Evolutionary conservation across 2,888 invertebrate genomes (phyloP).

Genomic region (Sinodicranocentrus sp.): DNA sequence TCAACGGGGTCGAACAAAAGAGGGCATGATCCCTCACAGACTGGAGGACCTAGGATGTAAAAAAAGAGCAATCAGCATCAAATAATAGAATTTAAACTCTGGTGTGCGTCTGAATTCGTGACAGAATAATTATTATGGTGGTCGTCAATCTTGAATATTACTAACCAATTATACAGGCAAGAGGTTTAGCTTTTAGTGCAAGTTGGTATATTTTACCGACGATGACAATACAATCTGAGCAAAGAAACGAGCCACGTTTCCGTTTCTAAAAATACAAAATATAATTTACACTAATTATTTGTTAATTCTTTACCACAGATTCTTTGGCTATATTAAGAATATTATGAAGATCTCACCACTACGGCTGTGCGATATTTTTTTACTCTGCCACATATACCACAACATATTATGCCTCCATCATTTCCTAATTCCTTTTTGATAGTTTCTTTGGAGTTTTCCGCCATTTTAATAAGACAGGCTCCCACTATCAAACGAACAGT

Average conservation of each 20-base stretch:
- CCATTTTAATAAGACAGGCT: conserved; percentile 36
- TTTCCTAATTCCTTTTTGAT: neutral
- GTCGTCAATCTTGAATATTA: neutral
- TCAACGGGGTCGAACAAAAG: conserved; percentile 26
- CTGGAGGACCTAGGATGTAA: conserved; percentile 40
- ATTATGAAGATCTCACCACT: no score
- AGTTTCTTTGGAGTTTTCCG: conserved; percentile 16
- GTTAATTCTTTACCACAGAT: no score
- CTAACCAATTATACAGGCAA: conserved; percentile 42
- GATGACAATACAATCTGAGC: conserved; percentile 51
- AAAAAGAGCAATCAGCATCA: neutral
- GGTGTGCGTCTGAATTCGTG: neutral
- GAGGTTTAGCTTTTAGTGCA: conserved; percentile 46
- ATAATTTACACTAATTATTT: no score
- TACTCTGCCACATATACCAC: conserved; percentile 57
- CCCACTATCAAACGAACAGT: no score
- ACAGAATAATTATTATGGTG: neutral
- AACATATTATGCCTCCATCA: conserved; percentile 42
- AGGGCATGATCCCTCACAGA: conserved; percentile 49
- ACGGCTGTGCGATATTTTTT: conserved; percentile 39
- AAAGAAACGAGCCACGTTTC: conserved; percentile 65
- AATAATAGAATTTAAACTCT: neutral
- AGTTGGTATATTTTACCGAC: conserved; percentile 45
- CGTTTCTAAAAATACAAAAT: conserved; percentile 51
- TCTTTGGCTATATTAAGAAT: no score